Conservation (phyloP, 1,140 invertebrate genomes). For the Drosophila orena region DNA sequence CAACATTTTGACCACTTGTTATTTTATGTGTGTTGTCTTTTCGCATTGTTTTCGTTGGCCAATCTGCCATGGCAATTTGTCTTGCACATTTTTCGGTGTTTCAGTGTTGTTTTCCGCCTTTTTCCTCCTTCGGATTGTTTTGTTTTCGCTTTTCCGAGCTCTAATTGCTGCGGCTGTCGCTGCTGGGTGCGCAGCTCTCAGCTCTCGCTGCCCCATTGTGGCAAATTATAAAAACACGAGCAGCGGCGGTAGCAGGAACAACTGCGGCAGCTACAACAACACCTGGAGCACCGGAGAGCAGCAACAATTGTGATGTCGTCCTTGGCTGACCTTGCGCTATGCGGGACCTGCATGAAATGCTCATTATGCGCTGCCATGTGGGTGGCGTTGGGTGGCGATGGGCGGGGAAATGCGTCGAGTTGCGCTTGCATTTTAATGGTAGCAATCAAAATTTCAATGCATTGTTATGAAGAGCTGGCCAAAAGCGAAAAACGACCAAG, state of each 20-base stretch:
- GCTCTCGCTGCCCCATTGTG: constrained; percentile 47
- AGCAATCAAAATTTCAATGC: constrained; percentile 79
- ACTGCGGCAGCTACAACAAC: constrained; percentile 25
- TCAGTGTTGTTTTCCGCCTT: constrained; percentile 36
- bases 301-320: constrained; percentile 71
- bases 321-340: constrained; percentile 74
- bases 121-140: constrained; percentile 37
- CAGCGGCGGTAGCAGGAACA: constrained; percentile 19
- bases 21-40: constrained; percentile 45
- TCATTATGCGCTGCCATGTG: constrained; percentile 64
- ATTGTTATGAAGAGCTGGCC: constrained; percentile 51
- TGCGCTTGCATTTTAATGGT: constrained; percentile 77
- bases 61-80: constrained; percentile 60
- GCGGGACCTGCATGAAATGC: constrained; percentile 62
- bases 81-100: constrained; percentile 45
- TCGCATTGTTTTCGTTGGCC: constrained; percentile 30
- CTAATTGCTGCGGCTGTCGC: constrained; percentile 74
- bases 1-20: constrained; percentile 20
- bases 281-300: constrained; percentile 1
- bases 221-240: constrained; percentile 68
- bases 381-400: constrained; percentile 1
- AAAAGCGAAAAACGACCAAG: constrained; percentile 37
- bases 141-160: constrained; percentile 52
- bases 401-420: constrained; percentile 12
- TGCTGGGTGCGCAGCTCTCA: constrained; percentile 48